Base-by-base conservation (phyloP, 2,113 vertebrate species). In the Megalops atlanticus region DNA sequence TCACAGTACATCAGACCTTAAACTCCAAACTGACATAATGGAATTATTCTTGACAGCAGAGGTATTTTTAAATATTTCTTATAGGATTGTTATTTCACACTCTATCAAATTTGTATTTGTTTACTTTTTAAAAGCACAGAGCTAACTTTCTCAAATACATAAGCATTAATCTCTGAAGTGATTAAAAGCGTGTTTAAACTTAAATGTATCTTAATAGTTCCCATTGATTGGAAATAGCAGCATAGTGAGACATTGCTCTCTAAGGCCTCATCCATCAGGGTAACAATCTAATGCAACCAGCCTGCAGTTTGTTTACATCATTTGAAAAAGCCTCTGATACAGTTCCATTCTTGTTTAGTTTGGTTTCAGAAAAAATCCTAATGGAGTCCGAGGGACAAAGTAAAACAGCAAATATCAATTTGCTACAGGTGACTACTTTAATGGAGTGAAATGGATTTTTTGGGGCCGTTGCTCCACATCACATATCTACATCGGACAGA, bases 171-270 rank as follows among this genome's bases (percentile, higher is more conserved):
- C 6, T 64, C n/a, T 24, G 8, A 64, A 27, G n/a, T n/a, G n/a
- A 64, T 8, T 64, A 64, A 64, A 64, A 31, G 58, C 8, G 27
- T 31, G 2, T 64, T 64, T 27, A 73, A 73, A 73, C 31, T 64
- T 27, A 73, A 73, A 73, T 21, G 35, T 15, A 73, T 73, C 35
- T 73, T 38, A 12, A 21, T 73, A 38, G 71, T 15, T 18, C 38
- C 36, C 71, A 40, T 74, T 24, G 41, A 74, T 45, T 74, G 72
- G n/a, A n/a, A 74, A 41, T 74, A 43, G 72, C 24, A 41, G 38
- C 39, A 64, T 31, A 31, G 24, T 64, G 24, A 64, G 24, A 64
- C 31, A 64, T 64, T 64, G 58, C 58, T 64, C 58, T 31, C 58
- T n/a, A 64, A 64, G 58, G 58, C 31, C 58, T 31, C 11, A n/a